Evolutionary conservation across 1,140 invertebrate species (phyloP).

Genomic region (Acromyrmex heyeri): DNA sequence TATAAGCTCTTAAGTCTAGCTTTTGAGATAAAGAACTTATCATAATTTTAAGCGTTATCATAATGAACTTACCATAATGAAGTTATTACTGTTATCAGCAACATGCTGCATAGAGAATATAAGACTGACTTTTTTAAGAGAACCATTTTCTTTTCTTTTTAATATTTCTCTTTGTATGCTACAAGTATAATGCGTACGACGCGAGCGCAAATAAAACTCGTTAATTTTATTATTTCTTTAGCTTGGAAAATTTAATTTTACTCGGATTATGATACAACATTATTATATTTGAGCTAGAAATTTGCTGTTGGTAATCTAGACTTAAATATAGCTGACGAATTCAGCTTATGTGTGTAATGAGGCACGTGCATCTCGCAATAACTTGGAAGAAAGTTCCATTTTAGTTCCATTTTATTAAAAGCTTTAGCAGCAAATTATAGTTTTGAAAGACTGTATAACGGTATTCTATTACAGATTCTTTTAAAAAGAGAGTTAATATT

Average conservation of each 20-base stretch:
- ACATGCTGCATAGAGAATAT: background rate
- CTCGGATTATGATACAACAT: background rate
- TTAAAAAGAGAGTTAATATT: background rate
- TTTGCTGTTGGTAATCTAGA: background rate
- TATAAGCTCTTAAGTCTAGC: background rate
- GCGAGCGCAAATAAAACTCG: background rate
- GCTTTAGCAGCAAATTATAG: background rate
- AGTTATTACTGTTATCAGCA: background rate
- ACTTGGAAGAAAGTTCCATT: background rate
- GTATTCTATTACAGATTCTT: background rate
- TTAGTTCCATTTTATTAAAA: background rate
- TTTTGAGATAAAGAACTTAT: background rate
- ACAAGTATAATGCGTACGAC: too few species aligned
- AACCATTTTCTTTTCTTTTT: background rate
- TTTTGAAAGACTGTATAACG: background rate
- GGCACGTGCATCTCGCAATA: background rate
- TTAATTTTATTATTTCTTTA: background rate
- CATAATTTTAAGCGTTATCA: constrained; percentile 9
- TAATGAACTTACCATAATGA: too few species aligned
- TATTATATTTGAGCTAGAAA: background rate
- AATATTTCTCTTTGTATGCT: background rate
- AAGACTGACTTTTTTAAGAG: background rate
- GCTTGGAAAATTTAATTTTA: background rate
- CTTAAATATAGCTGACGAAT: background rate
- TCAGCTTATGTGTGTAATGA: background rate